phyloP scores from a whole-genome alignment of 2,113 vertebrate species.

The Xenus cinereus region DNA sequence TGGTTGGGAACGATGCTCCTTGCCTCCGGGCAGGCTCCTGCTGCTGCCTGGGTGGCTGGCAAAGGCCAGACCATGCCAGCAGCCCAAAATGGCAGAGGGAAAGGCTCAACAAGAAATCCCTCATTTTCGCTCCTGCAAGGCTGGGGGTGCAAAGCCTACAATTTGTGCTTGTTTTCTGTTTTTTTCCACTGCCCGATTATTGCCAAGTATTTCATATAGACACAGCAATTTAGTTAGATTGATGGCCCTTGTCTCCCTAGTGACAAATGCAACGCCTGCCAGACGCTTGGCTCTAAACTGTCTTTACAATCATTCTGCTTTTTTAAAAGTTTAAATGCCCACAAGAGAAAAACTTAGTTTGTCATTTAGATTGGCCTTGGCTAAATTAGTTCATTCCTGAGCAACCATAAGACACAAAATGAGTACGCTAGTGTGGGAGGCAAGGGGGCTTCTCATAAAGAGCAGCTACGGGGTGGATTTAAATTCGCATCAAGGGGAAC shows the following conservation, averaged over 20 bases:
- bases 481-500: background rate
- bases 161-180: conserved; percentile 25
- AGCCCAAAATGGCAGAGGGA: background rate
- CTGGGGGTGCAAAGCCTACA: background rate
- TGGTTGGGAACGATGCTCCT: background rate
- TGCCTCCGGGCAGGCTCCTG: rapidly evolving
- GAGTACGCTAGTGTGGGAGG: background rate
- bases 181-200: conserved; percentile 52
- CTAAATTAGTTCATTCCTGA: conserved; percentile 17
- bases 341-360: conserved; percentile 51
- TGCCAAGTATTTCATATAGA: conserved; percentile 58
- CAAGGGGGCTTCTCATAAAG: background rate
- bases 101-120: background rate
- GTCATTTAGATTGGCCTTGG: conserved; percentile 39
- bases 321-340: conserved; percentile 45
- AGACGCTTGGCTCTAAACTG: conserved; percentile 41
- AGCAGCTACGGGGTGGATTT: background rate
- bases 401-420: background rate
- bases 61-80: background rate
- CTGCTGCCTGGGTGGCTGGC: background rate
- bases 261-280: conserved; percentile 56
- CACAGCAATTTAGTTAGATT: conserved; percentile 50
- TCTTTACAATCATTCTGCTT: conserved; percentile 21
- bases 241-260: conserved; percentile 43
- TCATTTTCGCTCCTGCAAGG: background rate